These are phyloP conservation scores for Melanotaenia boesemani DNA, from an alignment of 2,797 vertebrate species.

Conservation along the genomic window DNA sequence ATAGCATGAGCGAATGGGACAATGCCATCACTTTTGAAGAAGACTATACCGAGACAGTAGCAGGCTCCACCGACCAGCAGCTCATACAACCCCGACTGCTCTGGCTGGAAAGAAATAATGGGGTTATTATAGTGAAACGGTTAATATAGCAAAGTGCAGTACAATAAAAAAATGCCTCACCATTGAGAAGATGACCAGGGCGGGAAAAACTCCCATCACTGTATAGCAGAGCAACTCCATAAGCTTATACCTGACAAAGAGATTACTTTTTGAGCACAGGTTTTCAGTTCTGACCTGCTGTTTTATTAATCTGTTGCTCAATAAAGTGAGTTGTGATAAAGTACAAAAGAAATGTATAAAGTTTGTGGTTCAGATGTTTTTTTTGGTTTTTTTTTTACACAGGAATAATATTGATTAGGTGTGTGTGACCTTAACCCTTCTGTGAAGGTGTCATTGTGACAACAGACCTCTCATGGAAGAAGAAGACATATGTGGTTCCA, in stretches of 20 bases:
- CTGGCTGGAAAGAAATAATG: slow-evolving; percentile 78
- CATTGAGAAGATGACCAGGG: slow-evolving; percentile 95
- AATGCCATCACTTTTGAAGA: slow-evolving; percentile 96
- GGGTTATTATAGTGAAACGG: background rate
- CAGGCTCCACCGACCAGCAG: slow-evolving; percentile 90
- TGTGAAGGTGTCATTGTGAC: background rate
- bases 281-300: background rate
- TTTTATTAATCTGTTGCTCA: background rate
- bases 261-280: background rate
- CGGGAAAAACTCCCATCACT: slow-evolving; percentile 93
- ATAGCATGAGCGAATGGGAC: slow-evolving; percentile 97
- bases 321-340: background rate
- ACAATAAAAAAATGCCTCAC: slow-evolving; percentile 78
- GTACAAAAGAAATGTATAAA: background rate
- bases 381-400: background rate
- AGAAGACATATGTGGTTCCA: slow-evolving; percentile 93
- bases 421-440: background rate
- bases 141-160: background rate
- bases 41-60: slow-evolving; percentile 94
- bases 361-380: background rate
- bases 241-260: slow-evolving; percentile 90
- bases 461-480: slow-evolving; percentile 94
- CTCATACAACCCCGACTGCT: slow-evolving; percentile 91
- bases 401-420: background rate
- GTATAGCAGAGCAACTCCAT: slow-evolving; percentile 94